Percentiles rank a stretch among this genome's conserved stretches.
phyloP scores from a whole-genome alignment of 1,140 invertebrate genomes.

The Melanaphis sacchari region DNA sequence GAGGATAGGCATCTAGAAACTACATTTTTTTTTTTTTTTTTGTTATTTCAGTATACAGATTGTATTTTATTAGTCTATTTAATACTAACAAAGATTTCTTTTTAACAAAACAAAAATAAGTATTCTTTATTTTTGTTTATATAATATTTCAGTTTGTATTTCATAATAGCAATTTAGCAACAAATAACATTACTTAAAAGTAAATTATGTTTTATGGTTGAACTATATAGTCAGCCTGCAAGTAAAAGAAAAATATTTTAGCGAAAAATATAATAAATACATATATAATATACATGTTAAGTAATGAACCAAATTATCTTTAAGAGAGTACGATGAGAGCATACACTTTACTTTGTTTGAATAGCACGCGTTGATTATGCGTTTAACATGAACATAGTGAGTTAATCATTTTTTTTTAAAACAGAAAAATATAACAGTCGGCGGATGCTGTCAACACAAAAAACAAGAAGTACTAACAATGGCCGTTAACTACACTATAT shows the following conservation, averaged over 20 bases:
- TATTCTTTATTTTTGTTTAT: not conserved
- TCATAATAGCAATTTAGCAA: not conserved
- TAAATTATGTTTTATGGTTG: not conserved
- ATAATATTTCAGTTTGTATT: not conserved
- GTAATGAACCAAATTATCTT: constrained; percentile 18
- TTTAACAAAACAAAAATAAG: not conserved
- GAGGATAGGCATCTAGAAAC: not conserved
- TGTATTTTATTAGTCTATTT: not conserved
- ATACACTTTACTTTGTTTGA: constrained; percentile 22
- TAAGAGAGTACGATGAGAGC: constrained; percentile 15
- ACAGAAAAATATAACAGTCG: not conserved
- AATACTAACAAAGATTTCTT: not conserved
- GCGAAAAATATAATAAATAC: not conserved
- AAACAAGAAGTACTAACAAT: not conserved
- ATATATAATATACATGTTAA: not conserved
- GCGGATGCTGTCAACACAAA: not conserved
- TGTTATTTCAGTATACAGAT: constrained; percentile 13
- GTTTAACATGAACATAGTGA: constrained; percentile 20
- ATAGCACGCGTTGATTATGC: not conserved
- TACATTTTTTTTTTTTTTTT: not conserved
- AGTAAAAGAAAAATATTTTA: not conserved
- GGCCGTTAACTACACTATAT: not conserved
- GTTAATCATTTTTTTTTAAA: constrained; percentile 9
- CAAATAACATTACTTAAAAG: not conserved
- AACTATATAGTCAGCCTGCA: not conserved